These are phyloP conservation scores for Ianthella basta DNA, from an alignment of 37 sponge, comb jelly and placozoan species.

Conservation along the genomic window DNA sequence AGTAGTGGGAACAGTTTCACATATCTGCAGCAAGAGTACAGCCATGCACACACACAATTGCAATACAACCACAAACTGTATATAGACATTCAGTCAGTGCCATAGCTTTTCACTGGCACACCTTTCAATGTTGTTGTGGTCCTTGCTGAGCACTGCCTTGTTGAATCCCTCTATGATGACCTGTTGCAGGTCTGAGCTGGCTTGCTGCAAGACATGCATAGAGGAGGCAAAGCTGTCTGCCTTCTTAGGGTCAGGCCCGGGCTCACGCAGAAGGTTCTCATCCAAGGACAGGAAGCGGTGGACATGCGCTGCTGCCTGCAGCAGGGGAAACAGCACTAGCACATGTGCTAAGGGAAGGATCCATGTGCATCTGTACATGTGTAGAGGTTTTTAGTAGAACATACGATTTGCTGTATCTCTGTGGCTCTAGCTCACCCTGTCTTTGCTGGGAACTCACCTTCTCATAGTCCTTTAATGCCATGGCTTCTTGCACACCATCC, in stretches of 20 bases:
- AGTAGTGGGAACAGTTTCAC: constrained; percentile 85
- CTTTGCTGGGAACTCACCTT: constrained; percentile 42
- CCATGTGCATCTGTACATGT: background rate
- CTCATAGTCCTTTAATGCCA: constrained; percentile 77
- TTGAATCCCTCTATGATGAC: constrained; percentile 58
- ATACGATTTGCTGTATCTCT: no score
- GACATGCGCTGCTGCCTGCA: constrained; percentile 89
- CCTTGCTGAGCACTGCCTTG: constrained; percentile 23
- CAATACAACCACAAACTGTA: background rate
- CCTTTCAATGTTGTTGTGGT: constrained; percentile 44
- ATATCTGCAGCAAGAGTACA: constrained; percentile 59
- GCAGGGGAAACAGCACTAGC: background rate
- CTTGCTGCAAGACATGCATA: constrained; percentile 38
- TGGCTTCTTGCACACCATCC: constrained; percentile 83
- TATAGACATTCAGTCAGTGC: background rate
- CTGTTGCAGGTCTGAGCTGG: constrained; percentile 48
- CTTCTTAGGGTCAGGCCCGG: constrained; percentile 64
- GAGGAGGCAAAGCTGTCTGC: constrained; percentile 51
- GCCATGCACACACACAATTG: background rate
- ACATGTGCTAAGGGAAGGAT: background rate
- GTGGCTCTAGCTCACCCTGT: no score
- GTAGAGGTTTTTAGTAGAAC: background rate
- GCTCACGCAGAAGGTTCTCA: constrained; percentile 79
- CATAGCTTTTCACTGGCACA: constrained; percentile 9
- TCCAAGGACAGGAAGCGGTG: constrained; percentile 90